Conservation (phyloP, 92 coral and sea anemone species). For the Actinernus sp. region DNA sequence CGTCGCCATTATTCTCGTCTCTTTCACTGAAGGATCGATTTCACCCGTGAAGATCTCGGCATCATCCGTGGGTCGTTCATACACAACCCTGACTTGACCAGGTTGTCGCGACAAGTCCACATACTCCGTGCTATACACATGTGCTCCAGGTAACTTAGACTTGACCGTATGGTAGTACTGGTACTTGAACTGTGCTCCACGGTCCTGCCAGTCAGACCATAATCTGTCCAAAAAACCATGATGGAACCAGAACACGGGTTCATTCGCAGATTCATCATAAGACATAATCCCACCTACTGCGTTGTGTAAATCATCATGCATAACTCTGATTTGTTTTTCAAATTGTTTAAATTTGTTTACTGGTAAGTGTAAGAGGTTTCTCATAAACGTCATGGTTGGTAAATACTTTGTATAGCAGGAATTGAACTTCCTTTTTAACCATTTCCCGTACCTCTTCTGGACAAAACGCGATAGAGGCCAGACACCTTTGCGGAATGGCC, state of each 20-base stretch:
- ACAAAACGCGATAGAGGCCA: slow-evolving; percentile 61
- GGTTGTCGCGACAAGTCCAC: neutral
- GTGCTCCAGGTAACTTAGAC: neutral
- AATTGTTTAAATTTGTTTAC: slow-evolving; percentile 52
- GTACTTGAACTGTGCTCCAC: slow-evolving; percentile 62
- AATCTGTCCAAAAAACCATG: slow-evolving; percentile 94
- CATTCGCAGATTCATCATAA: slow-evolving; percentile 63
- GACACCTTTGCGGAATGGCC: slow-evolving; percentile 59
- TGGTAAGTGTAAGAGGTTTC: slow-evolving; percentile 29
- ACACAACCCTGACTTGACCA: neutral
- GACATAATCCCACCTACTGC: slow-evolving; percentile 90
- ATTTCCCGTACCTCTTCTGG: slow-evolving; percentile 4
- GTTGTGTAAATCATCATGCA: slow-evolving; percentile 81
- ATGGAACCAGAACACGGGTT: slow-evolving; percentile 93
- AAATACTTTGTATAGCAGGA: slow-evolving; percentile 4
- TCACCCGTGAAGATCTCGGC: neutral
- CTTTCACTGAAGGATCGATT: too few species aligned
- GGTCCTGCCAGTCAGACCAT: slow-evolving; percentile 96
- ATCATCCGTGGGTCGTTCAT: neutral
- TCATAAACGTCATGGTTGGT: slow-evolving; percentile 21
- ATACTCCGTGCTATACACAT: neutral
- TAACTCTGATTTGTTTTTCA: slow-evolving; percentile 57
- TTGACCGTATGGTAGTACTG: slow-evolving; percentile 32
- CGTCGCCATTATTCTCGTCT: too few species aligned
- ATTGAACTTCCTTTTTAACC: slow-evolving; percentile 63